Evolutionary conservation across 1,140 invertebrate genomes (phyloP), one percentile per base, ranked within the genome.

Genomic region (Pararge aegeria): DNA sequence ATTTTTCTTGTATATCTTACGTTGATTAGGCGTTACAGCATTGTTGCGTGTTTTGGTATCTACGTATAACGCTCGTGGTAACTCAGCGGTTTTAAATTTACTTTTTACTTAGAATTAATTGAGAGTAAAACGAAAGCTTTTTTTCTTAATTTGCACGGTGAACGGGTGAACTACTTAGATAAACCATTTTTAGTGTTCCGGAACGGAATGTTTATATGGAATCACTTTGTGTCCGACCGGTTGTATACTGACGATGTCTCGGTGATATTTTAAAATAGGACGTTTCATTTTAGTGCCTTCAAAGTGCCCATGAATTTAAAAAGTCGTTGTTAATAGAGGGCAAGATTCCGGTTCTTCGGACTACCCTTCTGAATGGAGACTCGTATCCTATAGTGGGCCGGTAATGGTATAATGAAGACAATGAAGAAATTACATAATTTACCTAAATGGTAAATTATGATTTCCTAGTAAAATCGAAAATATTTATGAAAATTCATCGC

Each of bases 1-100:
- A 76, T 82, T 82, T 82, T 84, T 84, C 80, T 86, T 81, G 74
- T 79, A 68, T 78, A 78, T 78, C 74, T 80, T 70, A 48, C 55
- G 51, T 58, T 68, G 72, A 77, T 68, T 71, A 68, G 62, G 74
- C 72, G 71, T 68, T 78, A 76, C 75, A 73, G 54, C 55, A 71
- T 68, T 73, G 71, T 80, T 73, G 80, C 80, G 83, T 87, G 81
- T 80, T 83, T 83, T 72, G 70, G 75, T 40, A 59, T 67, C 55
- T 61, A 59, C 66, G 59, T 70, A 67, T 29, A 49, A 62, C 51
- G 55, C 24, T 59, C 54, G 63, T 60, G 59, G 49, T 48, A 51
- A 18, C 38, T 53, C 42, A 24, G 20, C 37, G 51, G 50, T 51
- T 65, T 57, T 65, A 57, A 55, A 57, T 58, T 61, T 61, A 21